A percentile compares a stretch with the other conserved stretches of the same genome.
These are phyloP conservation scores for Macrosoma leucophasiata DNA, from an alignment of 2,888 invertebrate genomes.

Conservation along the genomic window DNA sequence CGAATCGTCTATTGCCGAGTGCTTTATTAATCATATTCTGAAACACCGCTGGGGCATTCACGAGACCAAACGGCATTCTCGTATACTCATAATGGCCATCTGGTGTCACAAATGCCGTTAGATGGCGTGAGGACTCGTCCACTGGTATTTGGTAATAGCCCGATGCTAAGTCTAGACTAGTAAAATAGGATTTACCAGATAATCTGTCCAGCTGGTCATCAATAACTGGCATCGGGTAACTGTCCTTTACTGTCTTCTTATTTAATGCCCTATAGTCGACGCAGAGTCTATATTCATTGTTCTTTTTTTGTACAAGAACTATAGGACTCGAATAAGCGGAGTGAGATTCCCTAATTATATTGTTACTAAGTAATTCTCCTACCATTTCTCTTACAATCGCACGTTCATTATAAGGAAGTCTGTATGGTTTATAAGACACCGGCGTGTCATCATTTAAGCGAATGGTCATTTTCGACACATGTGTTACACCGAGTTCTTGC, in stretches of 20 bases:
- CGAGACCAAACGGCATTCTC: slow-evolving; percentile 26
- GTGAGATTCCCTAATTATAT: no score
- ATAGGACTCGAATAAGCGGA: no score
- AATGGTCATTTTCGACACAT: slow-evolving; percentile 9
- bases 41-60: slow-evolving; percentile 29
- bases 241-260: slow-evolving; percentile 16
- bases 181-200: slow-evolving; percentile 26
- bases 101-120: slow-evolving; percentile 36
- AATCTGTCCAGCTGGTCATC: slow-evolving; percentile 33
- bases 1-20: slow-evolving; percentile 6
- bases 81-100: slow-evolving; percentile 33
- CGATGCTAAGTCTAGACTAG: slow-evolving; percentile 28
- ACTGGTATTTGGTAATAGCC: slow-evolving; percentile 34
- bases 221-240: no score
- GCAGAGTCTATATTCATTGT: no score
- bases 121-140: slow-evolving; percentile 24
- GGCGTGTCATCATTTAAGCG: no score
- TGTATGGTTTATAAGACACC: no score
- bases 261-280: slow-evolving; percentile 22
- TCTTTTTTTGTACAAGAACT: no score
- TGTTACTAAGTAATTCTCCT: no score
- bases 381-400: no score
- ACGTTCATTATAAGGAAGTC: no score
- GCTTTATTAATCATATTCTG: slow-evolving; percentile 26
- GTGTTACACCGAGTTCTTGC: slow-evolving; percentile 11